A percentile compares a stretch with the other conserved stretches of the same genome.
These are phyloP conservation scores for Dissostichus mawsoni DNA, from an alignment of 2,113 vertebrate genomes.

Conservation along the genomic window DNA sequence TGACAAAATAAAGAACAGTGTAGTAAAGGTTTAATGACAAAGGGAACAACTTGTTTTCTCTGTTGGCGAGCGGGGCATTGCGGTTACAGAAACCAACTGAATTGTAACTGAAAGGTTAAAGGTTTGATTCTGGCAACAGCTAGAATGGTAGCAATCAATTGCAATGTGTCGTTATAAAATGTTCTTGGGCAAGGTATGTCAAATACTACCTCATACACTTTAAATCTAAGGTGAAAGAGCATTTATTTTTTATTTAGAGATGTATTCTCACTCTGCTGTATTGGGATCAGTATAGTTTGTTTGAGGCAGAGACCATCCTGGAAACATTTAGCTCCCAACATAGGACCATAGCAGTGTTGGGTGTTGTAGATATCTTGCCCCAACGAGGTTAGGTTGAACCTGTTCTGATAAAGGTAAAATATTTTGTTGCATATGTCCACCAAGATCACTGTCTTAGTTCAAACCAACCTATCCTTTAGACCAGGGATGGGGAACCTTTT, in stretches of 20 bases:
- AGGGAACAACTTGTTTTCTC: conserved; percentile 11
- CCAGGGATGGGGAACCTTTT: too few relatives aligned
- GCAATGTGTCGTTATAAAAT: neutral
- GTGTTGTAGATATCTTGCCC: neutral
- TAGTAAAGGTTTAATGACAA: neutral
- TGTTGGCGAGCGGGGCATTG: neutral
- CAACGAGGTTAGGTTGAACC: neutral
- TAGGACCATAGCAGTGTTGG: neutral
- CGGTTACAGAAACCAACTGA: neutral
- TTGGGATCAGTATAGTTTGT: neutral
- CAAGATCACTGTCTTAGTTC: neutral
- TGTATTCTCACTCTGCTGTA: neutral
- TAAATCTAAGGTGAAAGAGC: neutral
- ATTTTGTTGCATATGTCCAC: neutral
- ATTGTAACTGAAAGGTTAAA: neutral
- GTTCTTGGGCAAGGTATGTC: neutral
- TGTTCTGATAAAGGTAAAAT: neutral
- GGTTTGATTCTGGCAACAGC: neutral
- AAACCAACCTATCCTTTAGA: neutral
- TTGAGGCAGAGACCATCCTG: neutral
- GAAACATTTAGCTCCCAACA: neutral
- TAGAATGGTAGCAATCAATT: neutral
- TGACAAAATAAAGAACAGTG: neutral
- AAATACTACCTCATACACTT: neutral
- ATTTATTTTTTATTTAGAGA: neutral